Evolutionary conservation across 2,113 vertebrate genomes (phyloP).

Genomic region (Danio rerio): DNA sequence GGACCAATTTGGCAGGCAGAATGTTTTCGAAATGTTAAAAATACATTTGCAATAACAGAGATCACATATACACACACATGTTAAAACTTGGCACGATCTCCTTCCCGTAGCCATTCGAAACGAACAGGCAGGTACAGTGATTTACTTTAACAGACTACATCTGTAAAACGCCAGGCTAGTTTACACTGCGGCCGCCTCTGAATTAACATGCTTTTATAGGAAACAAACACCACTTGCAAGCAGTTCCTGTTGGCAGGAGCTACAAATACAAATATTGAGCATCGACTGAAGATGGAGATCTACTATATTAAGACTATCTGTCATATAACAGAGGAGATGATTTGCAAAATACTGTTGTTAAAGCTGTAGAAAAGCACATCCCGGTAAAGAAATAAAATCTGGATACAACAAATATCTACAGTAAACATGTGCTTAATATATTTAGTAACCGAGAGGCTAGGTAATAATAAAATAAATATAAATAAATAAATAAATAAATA

Average conservation of each 20-base stretch:
- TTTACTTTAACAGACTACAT: slow-evolving; percentile 76
- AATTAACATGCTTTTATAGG: slow-evolving; percentile 79
- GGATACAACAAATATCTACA: no score
- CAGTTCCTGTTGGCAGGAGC: slow-evolving; percentile 71
- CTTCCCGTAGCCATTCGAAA: slow-evolving; percentile 64
- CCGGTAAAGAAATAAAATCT: no score
- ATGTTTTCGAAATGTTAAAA: slow-evolving; percentile 46
- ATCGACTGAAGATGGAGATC: slow-evolving; percentile 51
- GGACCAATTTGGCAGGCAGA: slow-evolving; percentile 21
- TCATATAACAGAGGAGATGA: slow-evolving; percentile 21
- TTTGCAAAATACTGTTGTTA: slow-evolving; percentile 37
- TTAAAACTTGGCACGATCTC: slow-evolving; percentile 65
- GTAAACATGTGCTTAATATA: no score
- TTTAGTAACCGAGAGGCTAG: no score
- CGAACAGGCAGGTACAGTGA: slow-evolving; percentile 78
- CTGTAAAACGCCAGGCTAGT: slow-evolving; percentile 76
- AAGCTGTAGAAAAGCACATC: slow-evolving; percentile 49
- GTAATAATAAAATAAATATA: no score
- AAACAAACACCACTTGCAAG: slow-evolving; percentile 78
- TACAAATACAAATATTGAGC: slow-evolving; percentile 71
- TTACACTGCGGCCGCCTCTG: slow-evolving; percentile 74
- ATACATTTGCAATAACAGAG: slow-evolving; percentile 36
- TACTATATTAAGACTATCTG: slow-evolving; percentile 46
- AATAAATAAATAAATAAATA: no score
- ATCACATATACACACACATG: slow-evolving; percentile 56